Percentiles rank a stretch among this genome's conserved stretches.
Conservation (phyloP, 2,113 vertebrate species). For the Cyprinus carpio region DNA sequence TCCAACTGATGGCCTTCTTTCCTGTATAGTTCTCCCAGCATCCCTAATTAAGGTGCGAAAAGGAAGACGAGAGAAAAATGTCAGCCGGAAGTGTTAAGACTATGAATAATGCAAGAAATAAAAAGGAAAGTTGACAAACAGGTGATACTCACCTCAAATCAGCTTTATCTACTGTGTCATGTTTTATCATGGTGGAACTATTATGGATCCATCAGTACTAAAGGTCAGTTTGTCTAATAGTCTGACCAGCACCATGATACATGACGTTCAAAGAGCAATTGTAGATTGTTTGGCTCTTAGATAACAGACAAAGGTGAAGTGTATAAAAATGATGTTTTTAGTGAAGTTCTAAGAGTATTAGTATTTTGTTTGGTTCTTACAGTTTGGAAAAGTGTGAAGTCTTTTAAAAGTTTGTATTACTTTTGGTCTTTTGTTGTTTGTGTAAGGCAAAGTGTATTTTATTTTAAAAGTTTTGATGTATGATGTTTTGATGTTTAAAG, state of each 20-base stretch:
- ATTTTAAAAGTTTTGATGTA: too few species aligned
- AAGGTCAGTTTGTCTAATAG: constrained; percentile 19
- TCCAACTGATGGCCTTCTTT: neutral
- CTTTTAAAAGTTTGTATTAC: too few species aligned
- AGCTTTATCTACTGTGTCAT: constrained; percentile 1
- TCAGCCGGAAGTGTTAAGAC: neutral
- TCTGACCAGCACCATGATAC: neutral
- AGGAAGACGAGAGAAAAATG: neutral
- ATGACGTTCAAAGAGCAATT: constrained; percentile 7
- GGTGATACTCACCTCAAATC: neutral
- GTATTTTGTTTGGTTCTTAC: too few species aligned
- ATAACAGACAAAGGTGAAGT: neutral
- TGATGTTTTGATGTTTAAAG: too few species aligned
- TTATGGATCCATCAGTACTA: neutral
- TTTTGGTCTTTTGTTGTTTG: too few species aligned
- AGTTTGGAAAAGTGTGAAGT: too few species aligned
- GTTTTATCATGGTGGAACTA: neutral
- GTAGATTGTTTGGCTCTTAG: neutral
- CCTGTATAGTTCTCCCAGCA: neutral
- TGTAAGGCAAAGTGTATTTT: too few species aligned
- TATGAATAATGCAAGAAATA: neutral
- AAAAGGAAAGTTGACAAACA: neutral
- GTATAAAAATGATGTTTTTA: too few species aligned
- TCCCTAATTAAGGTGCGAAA: constrained; percentile 20
- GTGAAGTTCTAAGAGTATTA: too few species aligned